Evolutionary conservation across 2,797 vertebrate species (phyloP), one percentile per base, ranked within the genome.

Genomic region (Nothura maculosa): DNA sequence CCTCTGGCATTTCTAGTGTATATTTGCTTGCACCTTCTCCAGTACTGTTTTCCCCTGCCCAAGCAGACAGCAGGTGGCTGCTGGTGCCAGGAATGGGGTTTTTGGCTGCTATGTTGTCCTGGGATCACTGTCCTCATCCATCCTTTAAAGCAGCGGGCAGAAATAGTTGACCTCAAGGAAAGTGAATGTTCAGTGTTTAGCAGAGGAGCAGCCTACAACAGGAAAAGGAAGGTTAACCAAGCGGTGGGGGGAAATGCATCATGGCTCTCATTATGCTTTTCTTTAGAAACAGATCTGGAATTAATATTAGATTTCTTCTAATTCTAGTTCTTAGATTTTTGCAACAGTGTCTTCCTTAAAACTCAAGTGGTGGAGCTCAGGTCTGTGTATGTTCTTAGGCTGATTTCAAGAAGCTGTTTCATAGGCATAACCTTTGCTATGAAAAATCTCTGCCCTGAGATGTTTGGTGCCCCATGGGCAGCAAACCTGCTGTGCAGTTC

Each of bases 401-500:
- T 72, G 84, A 81, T 94, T 96, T 96, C 78, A 93, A 5, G 27
- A 47, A 47, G 72, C 21, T 87, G 82, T 93, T 74, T 87, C 66
- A 15, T 36, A 75, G 72, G 78, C 47, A 60, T 90, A 85, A 72
- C 76, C 81, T 92, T 93, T 72, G 93, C 93, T 94, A 85, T 38
- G 81, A 79, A 94, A 90, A 93, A 90, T 78, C 66, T 88, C 17
- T 62, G 79, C 76, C 86, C 84, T 89, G 87, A 89, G 93, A 85
- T 80, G 50, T 66, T 89, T 30, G 5, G 32, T 77, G 75, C 68
- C 58, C 88, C 66, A 81, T 54, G 45, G 84, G 81, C 86, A 69
- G 84, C 66, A 85, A 85, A 78, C 92, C 90, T 85, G 86, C 94
- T 93, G 93, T 72, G 90, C 72, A 60, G 8, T 89, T 96, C 86